phyloP scores from a whole-genome alignment of 2,888 invertebrate genomes.

The Ditula angustiorana region DNA sequence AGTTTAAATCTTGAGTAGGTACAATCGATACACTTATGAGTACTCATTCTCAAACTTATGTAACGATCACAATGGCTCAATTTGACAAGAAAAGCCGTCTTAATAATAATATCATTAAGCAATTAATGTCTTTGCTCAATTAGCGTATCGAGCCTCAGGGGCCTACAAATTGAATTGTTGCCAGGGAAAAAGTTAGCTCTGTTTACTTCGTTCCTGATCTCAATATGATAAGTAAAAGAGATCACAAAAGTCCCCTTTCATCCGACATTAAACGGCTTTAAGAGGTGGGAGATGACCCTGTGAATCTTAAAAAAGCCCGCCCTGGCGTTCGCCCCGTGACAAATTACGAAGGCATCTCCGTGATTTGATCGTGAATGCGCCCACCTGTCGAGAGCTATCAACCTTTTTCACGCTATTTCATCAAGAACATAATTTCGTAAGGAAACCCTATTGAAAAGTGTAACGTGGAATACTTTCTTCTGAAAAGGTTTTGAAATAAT shows the following conservation, averaged over 20 bases:
- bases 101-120: neutral
- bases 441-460: slow-evolving; percentile 40
- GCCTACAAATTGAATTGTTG: neutral
- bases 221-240: slow-evolving; percentile 12
- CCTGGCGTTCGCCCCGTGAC: slow-evolving; percentile 32
- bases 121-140: neutral
- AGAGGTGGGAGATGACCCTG: slow-evolving; percentile 28
- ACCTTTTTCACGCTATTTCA: slow-evolving; percentile 40
- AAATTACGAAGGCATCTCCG: slow-evolving; percentile 35
- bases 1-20: too few relatives aligned
- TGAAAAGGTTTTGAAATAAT: slow-evolving; percentile 33
- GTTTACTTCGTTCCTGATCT: slow-evolving; percentile 1
- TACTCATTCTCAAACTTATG: too few relatives aligned
- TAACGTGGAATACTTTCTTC: slow-evolving; percentile 30
- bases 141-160: neutral
- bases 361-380: slow-evolving; percentile 34
- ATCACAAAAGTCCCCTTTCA: slow-evolving; percentile 20
- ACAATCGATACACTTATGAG: too few relatives aligned
- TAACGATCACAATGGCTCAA: too few relatives aligned
- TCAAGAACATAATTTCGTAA: slow-evolving; percentile 39
- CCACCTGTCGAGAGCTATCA: slow-evolving; percentile 40
- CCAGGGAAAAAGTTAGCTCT: neutral
- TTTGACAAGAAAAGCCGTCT: neutral
- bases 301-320: slow-evolving; percentile 30
- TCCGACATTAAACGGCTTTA: slow-evolving; percentile 23